A percentile compares a stretch with the other conserved stretches of the same genome.
These are phyloP conservation scores for Synergus umbraculus DNA, from an alignment of 2,888 invertebrate species.

Conservation along the genomic window DNA sequence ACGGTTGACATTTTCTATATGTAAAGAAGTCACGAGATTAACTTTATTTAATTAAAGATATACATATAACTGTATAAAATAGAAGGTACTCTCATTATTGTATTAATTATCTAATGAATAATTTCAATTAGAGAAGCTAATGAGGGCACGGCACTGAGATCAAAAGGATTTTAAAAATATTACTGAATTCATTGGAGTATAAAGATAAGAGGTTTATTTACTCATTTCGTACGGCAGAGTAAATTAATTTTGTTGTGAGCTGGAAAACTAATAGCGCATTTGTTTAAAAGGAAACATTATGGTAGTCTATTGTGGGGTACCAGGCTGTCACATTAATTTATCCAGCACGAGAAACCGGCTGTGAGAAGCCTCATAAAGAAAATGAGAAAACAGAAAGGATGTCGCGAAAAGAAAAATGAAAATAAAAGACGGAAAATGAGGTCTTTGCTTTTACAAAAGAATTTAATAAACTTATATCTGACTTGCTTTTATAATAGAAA, in stretches of 20 bases:
- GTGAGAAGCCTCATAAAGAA: background rate
- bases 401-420: background rate
- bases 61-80: background rate
- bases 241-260: background rate
- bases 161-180: background rate
- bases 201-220: background rate
- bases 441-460: background rate
- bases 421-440: background rate
- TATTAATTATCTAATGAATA: background rate
- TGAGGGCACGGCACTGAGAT: background rate
- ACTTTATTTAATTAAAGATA: background rate
- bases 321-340: background rate
- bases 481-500: background rate
- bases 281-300: slow-evolving; percentile 2
- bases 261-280: background rate
- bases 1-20: too few species aligned
- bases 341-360: background rate
- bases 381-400: slow-evolving; percentile 1
- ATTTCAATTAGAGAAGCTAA: background rate
- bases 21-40: background rate
- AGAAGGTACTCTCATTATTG: background rate
- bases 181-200: background rate
- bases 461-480: background rate
- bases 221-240: background rate
- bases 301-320: background rate